Percentiles rank a stretch among this genome's conserved stretches.
phyloP scores from a whole-genome alignment of 2,888 invertebrate genomes.

The Chloroclysta siterata region DNA sequence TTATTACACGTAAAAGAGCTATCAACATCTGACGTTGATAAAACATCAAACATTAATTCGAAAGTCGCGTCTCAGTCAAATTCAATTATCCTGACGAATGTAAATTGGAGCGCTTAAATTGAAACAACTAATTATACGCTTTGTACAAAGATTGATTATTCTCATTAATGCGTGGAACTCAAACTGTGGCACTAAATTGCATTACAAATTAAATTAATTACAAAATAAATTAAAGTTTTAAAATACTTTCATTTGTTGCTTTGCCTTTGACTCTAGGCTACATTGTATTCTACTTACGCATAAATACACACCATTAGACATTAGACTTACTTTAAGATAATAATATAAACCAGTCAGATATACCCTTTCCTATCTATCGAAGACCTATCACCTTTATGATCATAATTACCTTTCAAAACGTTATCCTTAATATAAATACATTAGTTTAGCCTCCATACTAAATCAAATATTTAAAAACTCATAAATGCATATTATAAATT shows the following conservation, averaged over 20 bases:
- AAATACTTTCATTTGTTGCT: background rate
- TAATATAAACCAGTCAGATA: constrained; percentile 58
- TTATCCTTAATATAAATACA: constrained; percentile 20
- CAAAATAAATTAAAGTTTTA: background rate
- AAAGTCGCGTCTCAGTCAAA: constrained; percentile 35
- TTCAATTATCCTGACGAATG: constrained; percentile 38
- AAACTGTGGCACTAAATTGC: constrained; percentile 13
- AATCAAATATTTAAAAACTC: background rate
- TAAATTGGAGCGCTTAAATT: constrained; percentile 33
- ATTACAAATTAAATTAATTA: background rate
- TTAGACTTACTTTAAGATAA: constrained; percentile 12
- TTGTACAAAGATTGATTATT: constrained; percentile 16
- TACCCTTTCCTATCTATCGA: constrained; percentile 44
- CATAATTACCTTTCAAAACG: constrained; percentile 26
- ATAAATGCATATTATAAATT: background rate
- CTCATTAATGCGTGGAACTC: constrained; percentile 1
- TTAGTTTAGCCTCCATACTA: background rate
- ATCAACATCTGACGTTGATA: constrained; percentile 32
- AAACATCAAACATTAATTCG: constrained; percentile 40
- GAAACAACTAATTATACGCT: constrained; percentile 29
- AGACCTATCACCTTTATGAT: constrained; percentile 51
- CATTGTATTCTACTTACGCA: constrained; percentile 3
- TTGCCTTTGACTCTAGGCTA: no score
- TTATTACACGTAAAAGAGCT: constrained; percentile 7
- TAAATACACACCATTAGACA: constrained; percentile 1